These are phyloP conservation scores for Calliopum simillimum DNA, from an alignment of 2,888 invertebrate species.

Conservation along the genomic window DNA sequence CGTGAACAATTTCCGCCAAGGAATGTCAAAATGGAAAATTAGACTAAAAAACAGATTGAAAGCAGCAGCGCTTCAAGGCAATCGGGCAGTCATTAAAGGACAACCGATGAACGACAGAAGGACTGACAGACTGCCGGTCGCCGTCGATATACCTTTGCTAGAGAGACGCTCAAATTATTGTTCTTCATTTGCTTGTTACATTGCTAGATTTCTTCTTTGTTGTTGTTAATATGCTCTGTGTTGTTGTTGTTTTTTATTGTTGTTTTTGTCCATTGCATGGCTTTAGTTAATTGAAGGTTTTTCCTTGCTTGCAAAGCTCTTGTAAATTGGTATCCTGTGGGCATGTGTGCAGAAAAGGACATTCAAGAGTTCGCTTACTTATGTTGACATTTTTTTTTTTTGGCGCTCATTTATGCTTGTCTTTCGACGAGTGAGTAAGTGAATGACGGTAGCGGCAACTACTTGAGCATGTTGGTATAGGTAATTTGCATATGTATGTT, in stretches of 20 bases:
- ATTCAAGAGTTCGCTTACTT: not conserved
- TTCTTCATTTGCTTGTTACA: too few species aligned
- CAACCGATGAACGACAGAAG: too few species aligned
- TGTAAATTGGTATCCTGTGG: not conserved
- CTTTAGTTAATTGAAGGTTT: conserved; percentile 8
- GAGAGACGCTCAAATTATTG: too few species aligned
- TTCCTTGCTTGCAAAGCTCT: not conserved
- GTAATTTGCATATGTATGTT: conserved; percentile 8
- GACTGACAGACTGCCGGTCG: not conserved
- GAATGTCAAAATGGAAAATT: conserved; percentile 16
- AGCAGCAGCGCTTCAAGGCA: not conserved
- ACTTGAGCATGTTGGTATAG: not conserved
- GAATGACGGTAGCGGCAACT: not conserved
- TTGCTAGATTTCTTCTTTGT: too few species aligned
- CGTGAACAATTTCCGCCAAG: not conserved
- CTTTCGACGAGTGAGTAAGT: not conserved
- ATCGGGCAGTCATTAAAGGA: too few species aligned
- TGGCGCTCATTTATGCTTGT: not conserved
- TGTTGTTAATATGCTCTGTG: too few species aligned
- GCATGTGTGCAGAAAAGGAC: not conserved
- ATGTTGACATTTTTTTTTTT: too few species aligned
- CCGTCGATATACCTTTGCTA: not conserved
- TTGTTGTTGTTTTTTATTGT: too few species aligned
- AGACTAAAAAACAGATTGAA: not conserved
- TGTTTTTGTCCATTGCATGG: conserved; percentile 1